A percentile compares a stretch with the other conserved stretches of the same genome.
Conservation (phyloP, 2,113 vertebrate species). For the Phyllostomus hastatus region DNA sequence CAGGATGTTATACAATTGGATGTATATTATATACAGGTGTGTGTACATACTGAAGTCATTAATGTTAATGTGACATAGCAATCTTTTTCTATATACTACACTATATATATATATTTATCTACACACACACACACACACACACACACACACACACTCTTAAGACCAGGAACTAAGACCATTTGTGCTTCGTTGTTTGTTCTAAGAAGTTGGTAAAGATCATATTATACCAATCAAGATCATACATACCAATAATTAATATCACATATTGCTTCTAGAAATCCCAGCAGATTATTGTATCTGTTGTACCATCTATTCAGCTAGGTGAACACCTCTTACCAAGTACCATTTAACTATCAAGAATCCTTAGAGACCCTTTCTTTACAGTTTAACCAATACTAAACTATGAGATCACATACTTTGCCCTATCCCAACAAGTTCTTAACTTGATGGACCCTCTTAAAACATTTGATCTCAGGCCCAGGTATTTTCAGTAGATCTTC, state of each 20-base stretch:
- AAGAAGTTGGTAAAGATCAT: background rate
- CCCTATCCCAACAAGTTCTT: background rate
- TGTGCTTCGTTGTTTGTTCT: background rate
- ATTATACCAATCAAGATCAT: background rate
- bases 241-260: background rate
- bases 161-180: background rate
- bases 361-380: background rate
- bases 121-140: too few relatives aligned
- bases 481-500: background rate
- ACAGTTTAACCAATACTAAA: background rate
- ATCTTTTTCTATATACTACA: background rate
- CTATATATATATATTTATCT: background rate
- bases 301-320: background rate
- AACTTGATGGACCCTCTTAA: background rate
- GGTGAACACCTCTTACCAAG: background rate
- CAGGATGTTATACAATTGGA: background rate
- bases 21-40: background rate
- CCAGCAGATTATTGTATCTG: background rate
- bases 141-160: background rate
- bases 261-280: background rate
- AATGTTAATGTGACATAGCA: background rate
- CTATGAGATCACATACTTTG: background rate
- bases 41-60: background rate
- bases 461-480: background rate
- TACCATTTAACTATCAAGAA: background rate